Percentiles rank a stretch among this genome's conserved stretches.
These are phyloP conservation scores for Zaprionus camerounensis DNA, from an alignment of 1,140 invertebrate genomes.

Conservation along the genomic window DNA sequence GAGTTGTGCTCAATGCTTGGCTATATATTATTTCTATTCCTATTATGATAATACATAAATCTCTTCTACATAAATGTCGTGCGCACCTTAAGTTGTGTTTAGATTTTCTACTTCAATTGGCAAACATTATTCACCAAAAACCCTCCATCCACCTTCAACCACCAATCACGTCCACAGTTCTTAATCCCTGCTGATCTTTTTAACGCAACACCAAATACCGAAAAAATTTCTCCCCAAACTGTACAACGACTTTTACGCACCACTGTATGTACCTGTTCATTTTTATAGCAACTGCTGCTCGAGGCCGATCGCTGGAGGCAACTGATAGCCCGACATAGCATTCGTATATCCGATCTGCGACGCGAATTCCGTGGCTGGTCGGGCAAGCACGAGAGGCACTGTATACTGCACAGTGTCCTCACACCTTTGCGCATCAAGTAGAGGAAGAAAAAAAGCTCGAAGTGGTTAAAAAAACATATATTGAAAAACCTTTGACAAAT, in stretches of 20 bases:
- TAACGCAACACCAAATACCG: slow-evolving; percentile 68
- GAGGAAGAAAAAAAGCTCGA: slow-evolving; percentile 50
- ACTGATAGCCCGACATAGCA: slow-evolving; percentile 75
- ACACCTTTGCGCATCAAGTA: slow-evolving; percentile 80
- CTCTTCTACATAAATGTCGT: slow-evolving; percentile 44
- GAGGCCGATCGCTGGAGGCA: slow-evolving; percentile 81
- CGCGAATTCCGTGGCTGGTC: slow-evolving; percentile 84
- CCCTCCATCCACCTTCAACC: slow-evolving; percentile 7
- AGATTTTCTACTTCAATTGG: slow-evolving; percentile 52
- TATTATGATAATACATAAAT: slow-evolving; percentile 37
- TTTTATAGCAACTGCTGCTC: slow-evolving; percentile 82
- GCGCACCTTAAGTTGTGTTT: slow-evolving; percentile 70
- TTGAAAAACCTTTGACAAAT: slow-evolving; percentile 40
- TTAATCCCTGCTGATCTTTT: slow-evolving; percentile 52
- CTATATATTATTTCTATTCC: slow-evolving; percentile 31
- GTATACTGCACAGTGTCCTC: slow-evolving; percentile 83
- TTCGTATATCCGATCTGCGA: slow-evolving; percentile 73
- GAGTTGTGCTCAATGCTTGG: slow-evolving; percentile 41
- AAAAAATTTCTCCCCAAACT: slow-evolving; percentile 28
- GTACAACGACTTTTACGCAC: slow-evolving; percentile 62
- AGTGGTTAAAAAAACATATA: slow-evolving; percentile 37
- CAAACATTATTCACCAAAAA: slow-evolving; percentile 38
- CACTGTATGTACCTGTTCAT: slow-evolving; percentile 62
- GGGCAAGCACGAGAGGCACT: slow-evolving; percentile 82
- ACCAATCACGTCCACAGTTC: slow-evolving; percentile 6